phyloP scores from a whole-genome alignment of 1,140 invertebrate species.

The Odontomachus brunneus region DNA sequence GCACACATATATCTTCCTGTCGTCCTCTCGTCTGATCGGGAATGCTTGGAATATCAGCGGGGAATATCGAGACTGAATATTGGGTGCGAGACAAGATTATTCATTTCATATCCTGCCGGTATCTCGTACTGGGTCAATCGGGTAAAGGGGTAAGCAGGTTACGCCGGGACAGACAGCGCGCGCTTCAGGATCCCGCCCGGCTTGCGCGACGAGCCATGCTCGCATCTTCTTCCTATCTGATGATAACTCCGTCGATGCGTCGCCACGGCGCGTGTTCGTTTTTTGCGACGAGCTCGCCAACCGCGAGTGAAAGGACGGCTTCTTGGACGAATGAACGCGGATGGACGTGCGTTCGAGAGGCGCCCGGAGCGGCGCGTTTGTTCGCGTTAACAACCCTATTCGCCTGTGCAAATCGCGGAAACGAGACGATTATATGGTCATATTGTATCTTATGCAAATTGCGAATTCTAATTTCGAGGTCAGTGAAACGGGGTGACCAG shows the following conservation, averaged over 20 bases:
- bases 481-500: slow-evolving; percentile 10
- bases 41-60: no score
- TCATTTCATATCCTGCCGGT: slow-evolving; percentile 66
- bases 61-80: slow-evolving; percentile 73
- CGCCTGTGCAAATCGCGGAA: background rate
- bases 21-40: no score
- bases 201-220: background rate
- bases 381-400: background rate
- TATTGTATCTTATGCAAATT: background rate
- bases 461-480: slow-evolving; percentile 36
- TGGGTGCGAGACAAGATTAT: slow-evolving; percentile 69
- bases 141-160: slow-evolving; percentile 73
- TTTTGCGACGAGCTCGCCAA: slow-evolving; percentile 14
- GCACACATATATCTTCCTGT: no score
- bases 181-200: slow-evolving; percentile 7
- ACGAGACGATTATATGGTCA: background rate
- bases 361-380: background rate
- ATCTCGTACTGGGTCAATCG: slow-evolving; percentile 66
- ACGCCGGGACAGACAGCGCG: slow-evolving; percentile 2
- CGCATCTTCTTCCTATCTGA: background rate
- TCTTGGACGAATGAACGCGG: no score
- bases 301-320: slow-evolving; percentile 52
- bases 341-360: background rate
- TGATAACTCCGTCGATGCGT: background rate
- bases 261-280: slow-evolving; percentile 25